phyloP scores from a whole-genome alignment of 2,113 vertebrate species.

The Fregetta grallaria region DNA sequence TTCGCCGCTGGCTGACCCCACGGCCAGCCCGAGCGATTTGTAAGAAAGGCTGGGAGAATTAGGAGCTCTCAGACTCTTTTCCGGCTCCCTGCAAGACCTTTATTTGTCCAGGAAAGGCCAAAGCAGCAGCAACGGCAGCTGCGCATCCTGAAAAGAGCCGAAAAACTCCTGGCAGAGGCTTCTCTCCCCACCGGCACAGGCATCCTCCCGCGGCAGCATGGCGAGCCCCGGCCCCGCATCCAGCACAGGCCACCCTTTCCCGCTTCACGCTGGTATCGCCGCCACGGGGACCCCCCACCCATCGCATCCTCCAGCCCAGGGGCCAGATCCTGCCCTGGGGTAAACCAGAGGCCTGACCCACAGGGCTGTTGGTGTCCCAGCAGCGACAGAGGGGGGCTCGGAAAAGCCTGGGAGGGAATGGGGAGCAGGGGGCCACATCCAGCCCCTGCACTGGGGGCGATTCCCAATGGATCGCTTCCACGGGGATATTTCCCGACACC shows the following conservation, averaged over 20 bases:
- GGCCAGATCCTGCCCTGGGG: background rate
- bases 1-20: background rate
- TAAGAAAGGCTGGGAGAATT: background rate
- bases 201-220: background rate
- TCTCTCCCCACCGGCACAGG: accelerated
- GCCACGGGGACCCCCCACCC: accelerated
- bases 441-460: background rate
- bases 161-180: background rate
- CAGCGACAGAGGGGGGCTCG: background rate
- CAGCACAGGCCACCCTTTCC: background rate
- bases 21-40: accelerated
- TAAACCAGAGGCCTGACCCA: background rate
- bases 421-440: background rate
- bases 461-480: background rate
- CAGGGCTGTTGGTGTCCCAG: background rate
- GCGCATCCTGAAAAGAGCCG: background rate
- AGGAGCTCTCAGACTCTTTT: background rate
- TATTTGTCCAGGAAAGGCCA: background rate
- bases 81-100: background rate
- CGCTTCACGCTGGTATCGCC: accelerated
- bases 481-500: background rate
- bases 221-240: background rate
- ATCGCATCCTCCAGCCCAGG: accelerated
- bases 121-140: background rate
- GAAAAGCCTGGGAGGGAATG: background rate